These are phyloP conservation scores for Chrysolina haemoptera DNA, from an alignment of 2,888 invertebrate genomes.

Conservation along the genomic window DNA sequence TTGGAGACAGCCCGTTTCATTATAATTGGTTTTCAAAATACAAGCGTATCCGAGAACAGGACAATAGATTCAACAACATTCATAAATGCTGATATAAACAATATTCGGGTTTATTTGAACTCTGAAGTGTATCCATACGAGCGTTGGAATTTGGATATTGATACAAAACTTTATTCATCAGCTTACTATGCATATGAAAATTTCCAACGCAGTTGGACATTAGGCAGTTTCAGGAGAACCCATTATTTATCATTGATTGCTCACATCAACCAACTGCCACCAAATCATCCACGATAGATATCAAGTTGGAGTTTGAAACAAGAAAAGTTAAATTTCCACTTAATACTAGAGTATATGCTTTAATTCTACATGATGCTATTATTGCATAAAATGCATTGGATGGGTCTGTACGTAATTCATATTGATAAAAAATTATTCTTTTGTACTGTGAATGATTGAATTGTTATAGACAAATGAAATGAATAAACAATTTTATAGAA, in stretches of 20 bases:
- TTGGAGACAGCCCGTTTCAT: background rate
- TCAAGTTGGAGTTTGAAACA: no score
- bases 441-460: no score
- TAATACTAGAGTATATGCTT: background rate
- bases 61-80: slow-evolving; percentile 1
- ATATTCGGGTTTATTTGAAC: background rate
- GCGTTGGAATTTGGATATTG: slow-evolving; percentile 1
- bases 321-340: no score
- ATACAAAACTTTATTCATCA: background rate
- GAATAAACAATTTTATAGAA: no score
- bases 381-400: no score
- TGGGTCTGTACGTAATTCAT: no score
- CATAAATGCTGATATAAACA: slow-evolving; percentile 22
- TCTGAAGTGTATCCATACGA: slow-evolving; percentile 8
- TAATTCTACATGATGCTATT: background rate
- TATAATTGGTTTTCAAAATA: slow-evolving; percentile 19
- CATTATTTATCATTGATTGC: slow-evolving; percentile 4
- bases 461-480: no score
- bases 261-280: background rate
- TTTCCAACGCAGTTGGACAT: background rate
- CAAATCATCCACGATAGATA: background rate
- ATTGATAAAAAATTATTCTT: no score
- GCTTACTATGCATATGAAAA: background rate
- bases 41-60: slow-evolving; percentile 5
- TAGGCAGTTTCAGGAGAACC: background rate